Percentiles rank a stretch among this genome's conserved stretches.
Conservation (phyloP, 2,113 vertebrate genomes). For the Cyprinus carpio region DNA sequence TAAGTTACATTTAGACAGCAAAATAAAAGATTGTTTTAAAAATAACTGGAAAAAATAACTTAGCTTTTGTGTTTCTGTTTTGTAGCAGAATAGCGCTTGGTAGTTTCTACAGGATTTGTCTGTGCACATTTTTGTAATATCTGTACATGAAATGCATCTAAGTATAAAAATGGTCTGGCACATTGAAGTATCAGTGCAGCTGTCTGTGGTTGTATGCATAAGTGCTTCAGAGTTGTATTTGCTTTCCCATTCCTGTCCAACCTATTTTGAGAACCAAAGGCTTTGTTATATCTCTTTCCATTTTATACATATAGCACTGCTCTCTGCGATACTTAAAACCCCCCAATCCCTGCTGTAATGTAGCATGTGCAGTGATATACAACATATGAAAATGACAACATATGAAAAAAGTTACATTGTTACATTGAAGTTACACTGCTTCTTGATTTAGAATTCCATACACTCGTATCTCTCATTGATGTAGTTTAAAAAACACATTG, state of each 20-base stretch:
- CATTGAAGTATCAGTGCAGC: constrained; percentile 60
- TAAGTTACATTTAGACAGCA: background rate
- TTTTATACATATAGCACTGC: constrained; percentile 40
- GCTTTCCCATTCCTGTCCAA: constrained; percentile 49
- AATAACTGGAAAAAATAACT: no score
- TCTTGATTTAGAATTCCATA: no score
- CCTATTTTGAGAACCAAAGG: constrained; percentile 65
- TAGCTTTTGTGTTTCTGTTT: background rate
- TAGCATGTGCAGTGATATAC: background rate
- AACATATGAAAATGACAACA: no score
- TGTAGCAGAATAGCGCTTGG: background rate
- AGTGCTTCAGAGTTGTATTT: constrained; percentile 29
- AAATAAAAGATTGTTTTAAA: no score
- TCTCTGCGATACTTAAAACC: constrained; percentile 18
- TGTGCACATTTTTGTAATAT: background rate
- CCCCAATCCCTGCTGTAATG: background rate
- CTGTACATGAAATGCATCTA: background rate
- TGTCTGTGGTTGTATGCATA: constrained; percentile 59
- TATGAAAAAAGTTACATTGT: no score
- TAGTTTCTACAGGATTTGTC: no score
- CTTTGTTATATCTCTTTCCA: constrained; percentile 56
- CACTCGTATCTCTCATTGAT: no score
- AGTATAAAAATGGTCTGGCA: constrained; percentile 17
- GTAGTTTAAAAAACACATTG: background rate
- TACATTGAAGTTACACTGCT: no score